These are phyloP conservation scores for Macrocentrus cingulum DNA, from an alignment of 1,140 invertebrate species.

Conservation along the genomic window DNA sequence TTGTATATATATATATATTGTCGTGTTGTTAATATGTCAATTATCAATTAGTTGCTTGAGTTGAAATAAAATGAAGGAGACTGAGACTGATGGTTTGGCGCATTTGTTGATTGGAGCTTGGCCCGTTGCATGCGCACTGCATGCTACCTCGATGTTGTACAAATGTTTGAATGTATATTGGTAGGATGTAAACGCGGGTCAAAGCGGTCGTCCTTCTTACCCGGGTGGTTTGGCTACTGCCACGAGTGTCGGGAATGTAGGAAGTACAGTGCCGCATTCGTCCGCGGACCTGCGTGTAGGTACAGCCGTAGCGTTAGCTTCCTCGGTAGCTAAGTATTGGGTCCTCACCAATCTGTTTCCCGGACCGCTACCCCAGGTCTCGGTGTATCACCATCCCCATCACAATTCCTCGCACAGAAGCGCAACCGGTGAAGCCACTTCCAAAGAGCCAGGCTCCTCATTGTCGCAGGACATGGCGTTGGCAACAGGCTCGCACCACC, in stretches of 20 bases:
- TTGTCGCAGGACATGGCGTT: conserved; percentile 54
- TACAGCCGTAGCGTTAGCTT: conserved; percentile 58
- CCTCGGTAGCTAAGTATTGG: conserved; percentile 62
- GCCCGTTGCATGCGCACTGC: conserved; percentile 49
- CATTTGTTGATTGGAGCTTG: conserved; percentile 47
- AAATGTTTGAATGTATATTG: conserved; percentile 57
- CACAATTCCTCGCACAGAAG: conserved; percentile 47
- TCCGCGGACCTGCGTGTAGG: conserved; percentile 58
- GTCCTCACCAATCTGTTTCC: conserved; percentile 61
- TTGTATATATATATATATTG: no score
- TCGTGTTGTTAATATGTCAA: no score
- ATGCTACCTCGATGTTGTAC: conserved; percentile 57
- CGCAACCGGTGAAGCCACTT: conserved; percentile 40
- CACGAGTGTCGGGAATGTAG: conserved; percentile 53
- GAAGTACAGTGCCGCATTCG: conserved; percentile 46
- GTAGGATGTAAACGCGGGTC: conserved; percentile 58
- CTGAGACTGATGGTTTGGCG: conserved; percentile 23
- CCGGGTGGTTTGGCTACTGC: conserved; percentile 51
- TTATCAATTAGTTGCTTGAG: no score
- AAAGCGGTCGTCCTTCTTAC: conserved; percentile 54
- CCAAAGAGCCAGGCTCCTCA: conserved; percentile 45
- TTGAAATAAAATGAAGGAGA: background rate
- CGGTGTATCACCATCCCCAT: conserved; percentile 54
- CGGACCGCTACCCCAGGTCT: conserved; percentile 59
- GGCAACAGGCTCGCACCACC: conserved; percentile 46